Evolutionary conservation across 2,888 invertebrate species (phyloP).

Genomic region (Drosophila pegasa): DNA sequence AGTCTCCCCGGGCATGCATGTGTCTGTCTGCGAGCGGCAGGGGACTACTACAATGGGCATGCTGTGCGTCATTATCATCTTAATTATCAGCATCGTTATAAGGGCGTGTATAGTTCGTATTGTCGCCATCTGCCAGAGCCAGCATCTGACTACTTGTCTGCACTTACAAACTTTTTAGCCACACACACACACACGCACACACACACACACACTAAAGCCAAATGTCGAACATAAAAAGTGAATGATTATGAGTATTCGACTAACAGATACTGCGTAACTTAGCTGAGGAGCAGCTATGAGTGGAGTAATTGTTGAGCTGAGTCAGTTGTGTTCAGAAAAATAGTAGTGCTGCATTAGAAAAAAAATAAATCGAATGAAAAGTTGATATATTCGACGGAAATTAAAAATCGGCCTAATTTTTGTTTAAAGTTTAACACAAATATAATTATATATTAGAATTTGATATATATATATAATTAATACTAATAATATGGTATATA

Average conservation of each 20-base stretch:
- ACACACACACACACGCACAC: neutral
- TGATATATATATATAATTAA: too few species aligned
- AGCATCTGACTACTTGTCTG: slow-evolving; percentile 7
- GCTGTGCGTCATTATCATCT: slow-evolving; percentile 37
- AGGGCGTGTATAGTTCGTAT: slow-evolving; percentile 7
- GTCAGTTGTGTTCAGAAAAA: too few species aligned
- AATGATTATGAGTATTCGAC: neutral
- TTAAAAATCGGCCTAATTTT: too few species aligned
- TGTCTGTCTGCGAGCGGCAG: neutral
- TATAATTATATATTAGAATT: too few species aligned
- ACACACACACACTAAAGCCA: neutral
- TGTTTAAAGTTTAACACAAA: too few species aligned
- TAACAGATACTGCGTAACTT: neutral
- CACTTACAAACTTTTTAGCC: slow-evolving; percentile 2
- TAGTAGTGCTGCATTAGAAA: too few species aligned
- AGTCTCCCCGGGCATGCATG: neutral
- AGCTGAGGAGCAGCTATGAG: too few species aligned
- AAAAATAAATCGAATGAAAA: too few species aligned
- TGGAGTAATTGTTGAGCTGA: too few species aligned
- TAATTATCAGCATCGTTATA: slow-evolving; percentile 40
- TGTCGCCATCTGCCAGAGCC: slow-evolving; percentile 16
- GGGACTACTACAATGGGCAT: slow-evolving; percentile 20
- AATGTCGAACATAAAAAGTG: neutral
- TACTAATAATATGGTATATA: too few species aligned
- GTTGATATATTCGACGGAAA: too few species aligned